phyloP scores from a whole-genome alignment of 2,888 invertebrate species.

The Cheilosia impressa region DNA sequence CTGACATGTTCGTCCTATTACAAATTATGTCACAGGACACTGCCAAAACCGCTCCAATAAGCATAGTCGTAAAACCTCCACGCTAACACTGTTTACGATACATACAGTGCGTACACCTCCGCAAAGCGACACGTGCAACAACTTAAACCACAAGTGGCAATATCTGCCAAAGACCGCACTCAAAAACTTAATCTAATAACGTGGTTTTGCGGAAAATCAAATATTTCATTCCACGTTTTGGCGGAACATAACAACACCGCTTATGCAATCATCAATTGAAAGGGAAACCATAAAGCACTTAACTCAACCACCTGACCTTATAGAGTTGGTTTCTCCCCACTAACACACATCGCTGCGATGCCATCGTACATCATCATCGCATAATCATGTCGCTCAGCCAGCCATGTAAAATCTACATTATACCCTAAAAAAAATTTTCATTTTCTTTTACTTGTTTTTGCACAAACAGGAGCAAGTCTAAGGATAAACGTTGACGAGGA shows the following conservation, averaged over 20 bases:
- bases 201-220: conserved; percentile 31
- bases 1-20: no score
- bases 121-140: conserved; percentile 12
- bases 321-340: conserved; percentile 1
- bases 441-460: conserved; percentile 16
- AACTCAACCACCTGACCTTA: conserved; percentile 68
- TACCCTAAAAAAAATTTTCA: conserved; percentile 66
- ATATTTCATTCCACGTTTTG: conserved; percentile 15
- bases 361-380: conserved; percentile 66
- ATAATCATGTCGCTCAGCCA: conserved; percentile 72
- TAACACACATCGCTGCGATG: conserved; percentile 39
- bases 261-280: conserved; percentile 45
- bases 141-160: conserved; percentile 29
- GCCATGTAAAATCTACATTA: conserved; percentile 67
- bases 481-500: conserved; percentile 22
- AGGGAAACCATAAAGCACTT: conserved; percentile 59
- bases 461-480: conserved; percentile 7
- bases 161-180: conserved; percentile 46
- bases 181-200: conserved; percentile 46
- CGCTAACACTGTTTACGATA: not conserved
- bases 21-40: no score
- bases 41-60: not conserved
- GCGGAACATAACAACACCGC: conserved; percentile 41
- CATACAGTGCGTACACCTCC: not conserved
- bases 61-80: not conserved